Evolutionary conservation across 2,113 vertebrate genomes (phyloP).

Genomic region (Bubo blakistoni): DNA sequence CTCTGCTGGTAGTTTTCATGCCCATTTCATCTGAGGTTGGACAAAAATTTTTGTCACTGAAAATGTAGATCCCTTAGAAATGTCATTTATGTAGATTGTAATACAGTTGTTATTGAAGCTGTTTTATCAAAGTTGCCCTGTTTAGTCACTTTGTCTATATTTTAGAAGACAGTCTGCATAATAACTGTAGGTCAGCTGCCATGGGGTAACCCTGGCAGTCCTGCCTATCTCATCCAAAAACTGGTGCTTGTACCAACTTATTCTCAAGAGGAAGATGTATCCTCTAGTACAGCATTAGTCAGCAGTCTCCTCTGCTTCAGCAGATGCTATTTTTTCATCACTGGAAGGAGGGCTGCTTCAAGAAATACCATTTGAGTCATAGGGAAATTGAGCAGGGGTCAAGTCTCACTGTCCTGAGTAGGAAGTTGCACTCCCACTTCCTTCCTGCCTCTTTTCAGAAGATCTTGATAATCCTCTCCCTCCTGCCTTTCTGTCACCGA

Average conservation of each 20-base stretch:
- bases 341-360: slow-evolving; percentile 10
- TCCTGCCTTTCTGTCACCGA: neutral
- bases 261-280: neutral
- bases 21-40: neutral
- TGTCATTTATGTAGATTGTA: neutral
- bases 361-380: slow-evolving; percentile 48
- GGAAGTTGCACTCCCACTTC: slow-evolving; percentile 36
- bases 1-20: neutral
- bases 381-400: slow-evolving; percentile 2
- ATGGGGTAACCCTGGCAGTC: neutral
- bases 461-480: neutral
- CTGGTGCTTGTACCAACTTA: neutral
- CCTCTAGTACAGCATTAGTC: neutral
- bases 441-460: slow-evolving; percentile 30
- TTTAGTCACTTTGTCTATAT: neutral
- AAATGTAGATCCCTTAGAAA: neutral
- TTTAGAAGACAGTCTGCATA: neutral
- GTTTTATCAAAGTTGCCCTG: neutral
- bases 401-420: slow-evolving; percentile 21
- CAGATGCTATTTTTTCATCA: neutral
- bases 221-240: neutral
- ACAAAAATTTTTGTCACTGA: neutral
- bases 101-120: neutral
- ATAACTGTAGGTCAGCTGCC: neutral
- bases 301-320: slow-evolving; percentile 5